Conservation (phyloP, 2,888 invertebrate species). For the Mimachlamys varia region DNA sequence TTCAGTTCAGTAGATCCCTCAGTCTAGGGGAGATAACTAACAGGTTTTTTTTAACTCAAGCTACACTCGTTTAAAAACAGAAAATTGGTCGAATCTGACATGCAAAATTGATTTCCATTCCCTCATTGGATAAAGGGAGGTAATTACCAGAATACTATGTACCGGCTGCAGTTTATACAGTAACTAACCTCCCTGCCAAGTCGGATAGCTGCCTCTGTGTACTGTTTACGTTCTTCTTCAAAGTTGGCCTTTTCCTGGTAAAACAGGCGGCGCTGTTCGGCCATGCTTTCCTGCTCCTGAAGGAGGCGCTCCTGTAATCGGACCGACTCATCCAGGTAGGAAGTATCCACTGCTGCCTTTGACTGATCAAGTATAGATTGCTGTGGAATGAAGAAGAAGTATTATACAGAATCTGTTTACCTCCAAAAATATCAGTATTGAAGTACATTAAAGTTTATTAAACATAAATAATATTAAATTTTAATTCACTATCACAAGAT, state of each 20-base stretch:
- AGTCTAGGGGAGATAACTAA: not conserved
- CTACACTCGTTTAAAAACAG: too few relatives aligned
- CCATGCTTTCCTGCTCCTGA: constrained; percentile 72
- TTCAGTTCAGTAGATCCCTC: too few relatives aligned
- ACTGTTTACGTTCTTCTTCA: constrained; percentile 73
- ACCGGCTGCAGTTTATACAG: too few relatives aligned
- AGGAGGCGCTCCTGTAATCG: constrained; percentile 70
- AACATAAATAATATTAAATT: too few relatives aligned
- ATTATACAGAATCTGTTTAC: too few relatives aligned
- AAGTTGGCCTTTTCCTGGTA: constrained; percentile 75
- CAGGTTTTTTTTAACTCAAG: not conserved
- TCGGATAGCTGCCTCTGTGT: constrained; percentile 73
- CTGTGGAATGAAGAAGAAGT: constrained; percentile 53
- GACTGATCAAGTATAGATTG: constrained; percentile 70
- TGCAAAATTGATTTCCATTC: too few relatives aligned
- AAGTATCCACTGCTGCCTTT: constrained; percentile 65
- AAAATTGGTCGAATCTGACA: too few relatives aligned
- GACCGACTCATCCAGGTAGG: constrained; percentile 70
- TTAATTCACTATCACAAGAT: too few relatives aligned
- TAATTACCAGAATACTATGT: too few relatives aligned
- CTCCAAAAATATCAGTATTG: too few relatives aligned
- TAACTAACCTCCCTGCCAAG: constrained; percentile 72
- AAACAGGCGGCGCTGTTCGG: constrained; percentile 71
- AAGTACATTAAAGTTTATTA: too few relatives aligned
- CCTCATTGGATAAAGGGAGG: too few relatives aligned